Evolutionary conservation across 2,797 vertebrate genomes (phyloP).

Genomic region (Lutra lutra): DNA sequence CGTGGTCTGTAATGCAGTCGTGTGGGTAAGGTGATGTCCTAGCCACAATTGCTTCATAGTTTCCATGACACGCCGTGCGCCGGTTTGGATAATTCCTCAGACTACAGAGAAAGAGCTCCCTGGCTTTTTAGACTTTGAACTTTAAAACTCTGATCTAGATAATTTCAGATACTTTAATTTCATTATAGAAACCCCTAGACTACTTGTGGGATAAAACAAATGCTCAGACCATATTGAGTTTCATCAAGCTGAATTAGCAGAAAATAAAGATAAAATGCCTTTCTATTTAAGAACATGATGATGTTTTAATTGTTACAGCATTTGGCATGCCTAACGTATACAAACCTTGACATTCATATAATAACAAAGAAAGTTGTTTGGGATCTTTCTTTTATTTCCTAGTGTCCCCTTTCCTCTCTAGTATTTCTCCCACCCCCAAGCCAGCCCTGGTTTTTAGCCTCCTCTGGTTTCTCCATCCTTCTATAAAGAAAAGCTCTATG

Average conservation of each 20-base stretch:
- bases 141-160: conserved; percentile 39
- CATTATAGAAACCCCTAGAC: conserved; percentile 67
- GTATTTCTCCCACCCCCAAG: not conserved
- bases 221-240: conserved; percentile 62
- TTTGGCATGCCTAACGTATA: conserved; percentile 82
- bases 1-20: not conserved
- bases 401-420: conserved; percentile 64
- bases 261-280: conserved; percentile 81
- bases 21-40: not conserved
- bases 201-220: conserved; percentile 69
- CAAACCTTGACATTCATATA: conserved; percentile 83
- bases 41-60: not conserved
- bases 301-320: conserved; percentile 84
- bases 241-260: conserved; percentile 73
- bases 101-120: not conserved
- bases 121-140: not conserved
- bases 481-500: conserved; percentile 69
- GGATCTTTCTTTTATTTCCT: conserved; percentile 83
- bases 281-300: conserved; percentile 79
- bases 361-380: conserved; percentile 84
- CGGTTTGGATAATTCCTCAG: not conserved
- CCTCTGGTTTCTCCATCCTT: conserved; percentile 30
- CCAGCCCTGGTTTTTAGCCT: conserved; percentile 11
- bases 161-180: conserved; percentile 66
- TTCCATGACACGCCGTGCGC: not conserved